Evolutionary conservation across 2,797 vertebrate genomes (phyloP).

Genomic region (Macropus fuliginosus): DNA sequence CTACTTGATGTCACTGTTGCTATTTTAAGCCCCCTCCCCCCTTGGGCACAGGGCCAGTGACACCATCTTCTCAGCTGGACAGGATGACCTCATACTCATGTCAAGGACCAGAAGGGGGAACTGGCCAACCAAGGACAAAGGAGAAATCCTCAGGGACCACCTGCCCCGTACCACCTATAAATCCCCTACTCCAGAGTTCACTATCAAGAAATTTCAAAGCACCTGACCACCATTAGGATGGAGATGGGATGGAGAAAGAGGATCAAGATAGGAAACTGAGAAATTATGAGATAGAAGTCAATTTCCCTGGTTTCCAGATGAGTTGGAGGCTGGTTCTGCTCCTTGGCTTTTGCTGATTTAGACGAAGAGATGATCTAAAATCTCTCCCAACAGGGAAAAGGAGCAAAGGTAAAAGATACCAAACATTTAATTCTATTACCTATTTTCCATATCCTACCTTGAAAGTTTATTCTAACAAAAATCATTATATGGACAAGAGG

Average conservation of each 20-base stretch:
- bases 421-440: neutral
- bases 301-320: neutral
- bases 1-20: slow-evolving; percentile 81
- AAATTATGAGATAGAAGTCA: neutral
- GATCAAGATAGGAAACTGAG: neutral
- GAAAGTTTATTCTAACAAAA: slow-evolving; percentile 4
- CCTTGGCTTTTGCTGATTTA: neutral
- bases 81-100: slow-evolving; percentile 72
- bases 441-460: neutral
- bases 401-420: neutral
- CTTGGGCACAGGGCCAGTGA: slow-evolving; percentile 73
- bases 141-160: slow-evolving; percentile 18
- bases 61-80: slow-evolving; percentile 73
- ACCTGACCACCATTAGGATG: slow-evolving; percentile 2
- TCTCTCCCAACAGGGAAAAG: neutral
- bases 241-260: neutral
- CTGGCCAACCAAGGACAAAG: slow-evolving; percentile 74
- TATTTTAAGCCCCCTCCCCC: slow-evolving; percentile 80
- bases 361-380: neutral
- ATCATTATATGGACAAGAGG: neutral
- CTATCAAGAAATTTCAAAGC: slow-evolving; percentile 8
- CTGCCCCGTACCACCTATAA: slow-evolving; percentile 2
- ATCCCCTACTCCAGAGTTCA: neutral
- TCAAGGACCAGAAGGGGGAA: slow-evolving; percentile 47
- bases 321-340: neutral